Evolutionary conservation across 2,113 vertebrate species (phyloP).

Genomic region (Petrocephalus zakoni): DNA sequence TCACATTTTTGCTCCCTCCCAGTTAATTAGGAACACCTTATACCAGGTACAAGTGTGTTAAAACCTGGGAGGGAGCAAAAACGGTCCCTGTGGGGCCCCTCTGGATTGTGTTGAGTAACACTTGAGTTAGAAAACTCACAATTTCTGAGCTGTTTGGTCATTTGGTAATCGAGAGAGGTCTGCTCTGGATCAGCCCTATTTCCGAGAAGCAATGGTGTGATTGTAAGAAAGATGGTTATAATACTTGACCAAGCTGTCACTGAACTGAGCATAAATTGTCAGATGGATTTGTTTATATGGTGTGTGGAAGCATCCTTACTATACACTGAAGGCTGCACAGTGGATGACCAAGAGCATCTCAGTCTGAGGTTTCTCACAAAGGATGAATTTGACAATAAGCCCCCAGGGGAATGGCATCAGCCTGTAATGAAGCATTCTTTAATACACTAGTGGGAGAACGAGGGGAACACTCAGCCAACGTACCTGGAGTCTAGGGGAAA

Average conservation of each 20-base stretch:
- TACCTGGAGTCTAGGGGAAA: slow-evolving; percentile 31
- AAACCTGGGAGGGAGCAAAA: neutral
- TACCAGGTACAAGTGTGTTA: neutral
- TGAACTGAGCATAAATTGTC: neutral
- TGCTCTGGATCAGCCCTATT: neutral
- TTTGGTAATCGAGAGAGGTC: neutral
- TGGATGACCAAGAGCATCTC: neutral
- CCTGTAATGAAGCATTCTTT: neutral
- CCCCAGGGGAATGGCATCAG: neutral
- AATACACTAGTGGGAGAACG: neutral
- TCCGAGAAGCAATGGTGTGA: neutral
- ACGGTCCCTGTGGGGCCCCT: neutral
- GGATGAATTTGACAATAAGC: neutral
- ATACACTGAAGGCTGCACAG: neutral
- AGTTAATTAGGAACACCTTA: neutral
- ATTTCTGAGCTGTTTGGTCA: neutral
- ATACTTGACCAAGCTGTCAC: neutral
- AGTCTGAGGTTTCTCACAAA: neutral
- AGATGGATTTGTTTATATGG: neutral
- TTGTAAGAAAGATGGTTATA: neutral
- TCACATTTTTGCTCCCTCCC: neutral
- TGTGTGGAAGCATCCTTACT: neutral
- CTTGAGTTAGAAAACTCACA: neutral
- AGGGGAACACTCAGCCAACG: neutral
- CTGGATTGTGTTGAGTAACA: neutral